These are phyloP conservation scores for Brenthis ino DNA, from an alignment of 2,888 invertebrate genomes.

Conservation along the genomic window DNA sequence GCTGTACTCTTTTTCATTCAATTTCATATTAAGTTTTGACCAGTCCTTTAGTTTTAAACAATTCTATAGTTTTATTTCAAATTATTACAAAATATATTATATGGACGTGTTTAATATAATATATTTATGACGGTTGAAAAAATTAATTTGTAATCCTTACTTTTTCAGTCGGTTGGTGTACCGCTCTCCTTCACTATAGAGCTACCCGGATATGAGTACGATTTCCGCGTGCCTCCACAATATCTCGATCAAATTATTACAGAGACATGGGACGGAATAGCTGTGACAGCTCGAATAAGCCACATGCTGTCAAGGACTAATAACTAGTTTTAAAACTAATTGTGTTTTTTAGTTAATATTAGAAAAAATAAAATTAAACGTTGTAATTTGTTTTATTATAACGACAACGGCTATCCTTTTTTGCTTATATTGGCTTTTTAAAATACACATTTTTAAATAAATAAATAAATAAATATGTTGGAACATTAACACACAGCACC, in stretches of 20 bases:
- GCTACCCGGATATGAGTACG: constrained; percentile 49
- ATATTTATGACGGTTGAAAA: too few species aligned
- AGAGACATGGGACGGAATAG: constrained; percentile 58
- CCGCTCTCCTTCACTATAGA: constrained; percentile 57
- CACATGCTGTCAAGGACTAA: too few species aligned
- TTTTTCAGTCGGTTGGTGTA: constrained; percentile 43
- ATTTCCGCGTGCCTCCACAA: constrained; percentile 51
- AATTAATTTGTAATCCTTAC: too few species aligned
- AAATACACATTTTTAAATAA: too few species aligned
- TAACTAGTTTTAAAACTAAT: background rate
- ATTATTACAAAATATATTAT: too few species aligned
- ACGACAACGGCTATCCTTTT: background rate
- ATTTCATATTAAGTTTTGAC: too few species aligned
- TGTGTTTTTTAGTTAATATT: background rate
- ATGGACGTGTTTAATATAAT: too few species aligned
- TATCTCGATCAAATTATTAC: constrained; percentile 53
- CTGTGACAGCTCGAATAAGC: constrained; percentile 44
- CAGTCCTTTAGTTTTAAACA: too few species aligned
- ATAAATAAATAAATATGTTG: too few species aligned
- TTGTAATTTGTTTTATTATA: background rate
- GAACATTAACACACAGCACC: too few species aligned
- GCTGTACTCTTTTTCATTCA: background rate
- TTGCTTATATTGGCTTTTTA: background rate
- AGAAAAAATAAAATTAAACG: background rate
- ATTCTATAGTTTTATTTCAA: too few species aligned